phyloP scores from a whole-genome alignment of 2,888 invertebrate species.

The Chrysolina americana region DNA sequence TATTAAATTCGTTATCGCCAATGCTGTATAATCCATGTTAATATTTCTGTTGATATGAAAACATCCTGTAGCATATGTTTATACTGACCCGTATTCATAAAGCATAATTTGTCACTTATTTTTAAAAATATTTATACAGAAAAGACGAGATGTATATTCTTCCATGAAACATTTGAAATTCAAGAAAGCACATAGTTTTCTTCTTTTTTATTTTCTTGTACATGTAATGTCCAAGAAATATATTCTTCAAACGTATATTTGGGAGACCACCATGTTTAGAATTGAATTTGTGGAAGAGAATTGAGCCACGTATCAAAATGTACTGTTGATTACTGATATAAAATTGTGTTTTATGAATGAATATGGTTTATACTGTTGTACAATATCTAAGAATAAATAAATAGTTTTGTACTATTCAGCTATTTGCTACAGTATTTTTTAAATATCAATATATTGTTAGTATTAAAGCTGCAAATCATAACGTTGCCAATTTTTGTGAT shows the following conservation, averaged over 20 bases:
- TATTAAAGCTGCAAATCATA: conserved; percentile 49
- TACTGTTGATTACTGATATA: not conserved
- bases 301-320: too few relatives aligned
- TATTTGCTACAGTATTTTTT: conserved; percentile 19
- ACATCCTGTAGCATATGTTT: conserved; percentile 47
- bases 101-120: too few relatives aligned
- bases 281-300: not conserved
- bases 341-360: not conserved
- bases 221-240: not conserved
- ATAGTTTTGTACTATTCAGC: conserved; percentile 11
- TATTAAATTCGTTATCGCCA: conserved; percentile 14
- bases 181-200: not conserved
- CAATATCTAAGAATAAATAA: conserved; percentile 14
- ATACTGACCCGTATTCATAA: conserved; percentile 4
- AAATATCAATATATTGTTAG: conserved; percentile 24
- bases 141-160: too few relatives aligned
- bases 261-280: not conserved
- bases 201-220: not conserved
- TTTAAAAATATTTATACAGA: too few relatives aligned
- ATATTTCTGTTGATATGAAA: conserved; percentile 47
- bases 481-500: conserved; percentile 68
- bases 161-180: not conserved
- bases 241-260: not conserved
- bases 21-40: conserved; percentile 44
- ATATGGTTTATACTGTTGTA: not conserved